Conservation (phyloP, 2,113 vertebrate species). For the Myotis yumanensis region DNA sequence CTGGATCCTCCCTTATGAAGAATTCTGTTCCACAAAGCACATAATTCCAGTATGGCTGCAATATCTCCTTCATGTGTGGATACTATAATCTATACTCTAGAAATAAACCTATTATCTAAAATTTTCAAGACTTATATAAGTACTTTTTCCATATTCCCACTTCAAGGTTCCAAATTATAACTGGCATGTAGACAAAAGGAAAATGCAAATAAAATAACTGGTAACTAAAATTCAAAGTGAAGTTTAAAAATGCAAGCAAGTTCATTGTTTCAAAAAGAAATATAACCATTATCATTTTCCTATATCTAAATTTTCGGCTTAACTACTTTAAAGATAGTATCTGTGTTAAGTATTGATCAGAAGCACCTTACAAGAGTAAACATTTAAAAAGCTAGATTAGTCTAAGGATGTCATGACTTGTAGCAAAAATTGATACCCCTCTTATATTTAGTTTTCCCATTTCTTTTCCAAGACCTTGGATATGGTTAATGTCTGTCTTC, state of each 20-base stretch:
- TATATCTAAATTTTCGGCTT: background rate
- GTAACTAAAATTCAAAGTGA: background rate
- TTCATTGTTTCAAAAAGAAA: background rate
- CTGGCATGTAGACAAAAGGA: background rate
- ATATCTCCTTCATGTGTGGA: background rate
- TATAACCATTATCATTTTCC: background rate
- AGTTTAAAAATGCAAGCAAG: background rate
- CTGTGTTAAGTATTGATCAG: background rate
- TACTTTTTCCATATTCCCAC: background rate
- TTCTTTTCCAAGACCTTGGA: background rate
- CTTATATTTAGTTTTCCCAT: background rate
- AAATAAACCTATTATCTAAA: background rate
- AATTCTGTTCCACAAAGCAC: background rate
- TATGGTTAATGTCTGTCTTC: constrained; percentile 66
- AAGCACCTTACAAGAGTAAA: background rate
- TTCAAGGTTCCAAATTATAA: background rate
- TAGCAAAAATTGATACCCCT: background rate
- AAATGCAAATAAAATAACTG: background rate
- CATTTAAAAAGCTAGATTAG: background rate
- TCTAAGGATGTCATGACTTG: background rate
- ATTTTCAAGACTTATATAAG: background rate
- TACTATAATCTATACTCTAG: background rate
- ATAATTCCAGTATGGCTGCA: background rate
- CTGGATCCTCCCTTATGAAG: background rate
- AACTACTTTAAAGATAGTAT: constrained; percentile 6